Evolutionary conservation across 2,888 invertebrate genomes (phyloP), one percentile per base, ranked within the genome.

Genomic region (Marronus borbonicus): DNA sequence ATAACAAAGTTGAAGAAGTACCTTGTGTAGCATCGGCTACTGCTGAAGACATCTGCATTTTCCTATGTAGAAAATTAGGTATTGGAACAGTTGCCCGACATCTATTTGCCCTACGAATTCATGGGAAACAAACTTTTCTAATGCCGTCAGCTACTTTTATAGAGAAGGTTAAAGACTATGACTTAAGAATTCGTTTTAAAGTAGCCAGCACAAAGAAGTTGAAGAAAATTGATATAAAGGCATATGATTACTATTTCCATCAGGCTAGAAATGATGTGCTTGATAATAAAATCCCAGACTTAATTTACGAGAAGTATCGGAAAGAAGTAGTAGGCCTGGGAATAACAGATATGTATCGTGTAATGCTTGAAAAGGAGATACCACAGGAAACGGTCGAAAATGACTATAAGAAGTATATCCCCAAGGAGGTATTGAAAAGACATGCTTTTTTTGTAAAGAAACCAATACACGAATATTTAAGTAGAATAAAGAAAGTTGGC

Each of bases 311-410:
- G 75, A 93, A 93, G 78, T 92, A 94, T 84, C 94, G 94, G 85
- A 91, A 93, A 79, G 94, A 96, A 88, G 90, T 96, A 1, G 90
- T 97, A 76, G 97, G 97, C 0, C 89, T 97, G 74, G 96, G 96
- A 10, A 96, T 96, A 76, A 93, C 95, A 74, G 97, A 97, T 87
- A 97, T 97, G 96, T 94, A 92, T 79, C 92, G 96, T 82, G 94
- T 95, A 55, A 93, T 94, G 89, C 87, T 94, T n/a, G 96, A 96
- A 86, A 93, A 94, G 83, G 92, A 93, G 76, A 88, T 93, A 80
- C 89, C 92, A 0, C 89, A 91, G 72, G 94, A 94, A 80, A 91
- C 91, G 78, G 92, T 97, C 2, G 93, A 94, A 84, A 93, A 92
- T 81, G 94, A 95, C 83, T 96, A 95, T 84, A 95, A 94, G 85